Evolutionary conservation across 2,797 vertebrate genomes (phyloP).

Genomic region (Sebastes goodei): DNA sequence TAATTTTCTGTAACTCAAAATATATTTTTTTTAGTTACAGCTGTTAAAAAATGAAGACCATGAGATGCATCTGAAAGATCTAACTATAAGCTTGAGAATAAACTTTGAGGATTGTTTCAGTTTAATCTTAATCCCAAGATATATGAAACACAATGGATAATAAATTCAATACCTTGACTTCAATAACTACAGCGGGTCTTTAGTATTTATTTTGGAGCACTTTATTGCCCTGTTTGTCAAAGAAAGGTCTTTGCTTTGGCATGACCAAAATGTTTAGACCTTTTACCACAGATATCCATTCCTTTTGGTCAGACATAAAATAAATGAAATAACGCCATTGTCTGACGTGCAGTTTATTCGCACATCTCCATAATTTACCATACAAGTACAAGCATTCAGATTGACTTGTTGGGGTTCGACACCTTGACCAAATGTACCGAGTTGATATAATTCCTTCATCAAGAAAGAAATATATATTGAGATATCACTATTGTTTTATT

Average conservation of each 20-base stretch:
- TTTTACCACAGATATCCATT: neutral
- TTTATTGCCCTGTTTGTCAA: neutral
- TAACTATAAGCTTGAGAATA: neutral
- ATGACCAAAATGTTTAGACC: neutral
- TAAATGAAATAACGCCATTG: neutral
- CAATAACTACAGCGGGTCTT: neutral
- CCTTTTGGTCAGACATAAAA: neutral
- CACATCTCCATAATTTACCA: neutral
- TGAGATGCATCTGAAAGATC: neutral
- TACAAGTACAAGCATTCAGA: neutral
- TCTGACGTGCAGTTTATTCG: neutral
- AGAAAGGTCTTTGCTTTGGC: neutral
- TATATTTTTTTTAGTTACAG: neutral
- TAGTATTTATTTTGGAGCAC: neutral
- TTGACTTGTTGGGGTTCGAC: neutral
- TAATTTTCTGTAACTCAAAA: neutral
- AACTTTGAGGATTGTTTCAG: neutral
- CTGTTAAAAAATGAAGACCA: neutral
- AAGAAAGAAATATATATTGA: neutral
- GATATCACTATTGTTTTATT: neutral
- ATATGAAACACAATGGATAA: neutral
- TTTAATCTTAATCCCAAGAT: neutral
- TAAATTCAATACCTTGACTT: neutral
- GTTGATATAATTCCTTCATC: neutral
- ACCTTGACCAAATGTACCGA: neutral